phyloP scores from a whole-genome alignment of 23 tunicate species.

The Clavelina lepadiformis region DNA sequence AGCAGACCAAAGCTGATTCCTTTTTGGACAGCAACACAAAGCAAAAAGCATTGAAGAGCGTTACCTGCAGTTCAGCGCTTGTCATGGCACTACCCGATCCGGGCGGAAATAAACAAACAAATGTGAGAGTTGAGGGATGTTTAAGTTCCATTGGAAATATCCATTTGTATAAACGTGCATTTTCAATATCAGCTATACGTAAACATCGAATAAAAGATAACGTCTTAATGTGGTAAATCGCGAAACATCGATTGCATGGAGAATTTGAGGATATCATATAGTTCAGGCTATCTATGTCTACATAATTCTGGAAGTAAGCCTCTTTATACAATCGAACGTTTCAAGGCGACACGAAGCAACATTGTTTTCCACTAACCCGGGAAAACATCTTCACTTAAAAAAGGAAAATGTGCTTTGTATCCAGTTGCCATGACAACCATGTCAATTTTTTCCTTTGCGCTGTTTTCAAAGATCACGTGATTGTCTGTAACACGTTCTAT shows the following conservation, averaged over 20 bases:
- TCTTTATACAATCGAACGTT: too few species aligned
- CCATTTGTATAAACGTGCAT: conserved; percentile 42
- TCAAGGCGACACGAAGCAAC: too few species aligned
- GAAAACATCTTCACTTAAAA: conserved; percentile 33
- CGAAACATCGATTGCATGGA: too few species aligned
- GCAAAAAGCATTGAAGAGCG: not conserved
- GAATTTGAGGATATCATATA: not conserved
- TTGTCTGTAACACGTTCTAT: conserved; percentile 20
- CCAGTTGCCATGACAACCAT: conserved; percentile 53
- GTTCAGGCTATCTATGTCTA: too few species aligned
- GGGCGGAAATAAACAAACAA: conserved; percentile 50
- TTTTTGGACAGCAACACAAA: too few species aligned
- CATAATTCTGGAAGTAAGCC: too few species aligned
- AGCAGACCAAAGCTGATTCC: too few species aligned
- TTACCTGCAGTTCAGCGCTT: conserved; percentile 48
- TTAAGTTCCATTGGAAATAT: conserved; percentile 39
- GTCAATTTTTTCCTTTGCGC: conserved; percentile 43
- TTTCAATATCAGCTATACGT: not conserved
- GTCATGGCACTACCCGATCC: conserved; percentile 25
- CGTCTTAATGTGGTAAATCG: too few species aligned
- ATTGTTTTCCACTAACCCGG: conserved; percentile 26
- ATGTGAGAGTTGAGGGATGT: conserved; percentile 29
- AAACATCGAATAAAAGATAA: not conserved
- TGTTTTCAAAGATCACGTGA: conserved; percentile 24
- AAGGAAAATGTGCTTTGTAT: conserved; percentile 22